Evolutionary conservation across 2,113 vertebrate species (phyloP).

Genomic region (Podiceps cristatus): DNA sequence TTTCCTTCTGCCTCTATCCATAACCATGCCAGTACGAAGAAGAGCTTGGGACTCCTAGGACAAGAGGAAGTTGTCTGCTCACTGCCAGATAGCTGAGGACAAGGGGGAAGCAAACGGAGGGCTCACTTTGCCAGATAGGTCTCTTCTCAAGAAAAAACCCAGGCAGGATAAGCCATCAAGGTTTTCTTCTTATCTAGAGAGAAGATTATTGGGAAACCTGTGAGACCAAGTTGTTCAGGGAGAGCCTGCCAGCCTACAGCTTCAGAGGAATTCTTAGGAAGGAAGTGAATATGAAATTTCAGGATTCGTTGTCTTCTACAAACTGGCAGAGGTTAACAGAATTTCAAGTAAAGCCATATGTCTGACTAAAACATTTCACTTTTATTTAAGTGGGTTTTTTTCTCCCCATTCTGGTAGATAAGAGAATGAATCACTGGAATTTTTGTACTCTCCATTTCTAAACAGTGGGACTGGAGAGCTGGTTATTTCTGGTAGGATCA

Average conservation of each 20-base stretch:
- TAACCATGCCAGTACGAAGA: background rate
- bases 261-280: conserved; percentile 21
- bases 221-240: background rate
- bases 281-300: background rate
- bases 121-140: background rate
- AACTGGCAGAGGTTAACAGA: background rate
- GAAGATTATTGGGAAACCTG: background rate
- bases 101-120: background rate
- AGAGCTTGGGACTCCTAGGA: background rate
- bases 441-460: conserved; percentile 61
- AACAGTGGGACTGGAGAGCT: background rate
- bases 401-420: conserved; percentile 23
- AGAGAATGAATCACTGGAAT: conserved; percentile 63
- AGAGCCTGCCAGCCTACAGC: background rate
- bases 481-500: conserved; percentile 35
- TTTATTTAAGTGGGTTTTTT: conserved; percentile 44
- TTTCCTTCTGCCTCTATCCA: background rate
- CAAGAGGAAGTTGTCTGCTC: background rate
- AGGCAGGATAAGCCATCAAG: background rate
- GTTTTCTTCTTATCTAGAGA: background rate
- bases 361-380: conserved; percentile 41
- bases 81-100: background rate
- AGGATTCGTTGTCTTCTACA: background rate
- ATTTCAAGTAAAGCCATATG: background rate
- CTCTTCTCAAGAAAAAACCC: background rate